Evolutionary conservation across 2,888 invertebrate species (phyloP).

Genomic region (Pogonocherus hispidulus): DNA sequence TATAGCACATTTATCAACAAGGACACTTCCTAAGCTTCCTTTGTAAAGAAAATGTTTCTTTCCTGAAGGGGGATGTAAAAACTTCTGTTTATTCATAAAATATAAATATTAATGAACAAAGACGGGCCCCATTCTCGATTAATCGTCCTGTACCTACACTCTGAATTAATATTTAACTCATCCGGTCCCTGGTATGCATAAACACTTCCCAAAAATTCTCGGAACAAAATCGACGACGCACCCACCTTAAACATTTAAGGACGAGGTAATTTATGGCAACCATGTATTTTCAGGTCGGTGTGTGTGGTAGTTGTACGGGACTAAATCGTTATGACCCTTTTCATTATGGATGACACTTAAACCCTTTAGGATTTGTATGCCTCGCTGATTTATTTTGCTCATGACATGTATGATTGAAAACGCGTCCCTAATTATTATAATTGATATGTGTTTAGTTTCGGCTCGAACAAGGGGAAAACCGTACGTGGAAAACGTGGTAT

Average conservation of each 20-base stretch:
- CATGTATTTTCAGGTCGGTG: slow-evolving; percentile 2
- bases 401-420: slow-evolving; percentile 20
- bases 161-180: too few species aligned
- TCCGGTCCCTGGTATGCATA: not conserved
- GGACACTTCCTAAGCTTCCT: too few species aligned
- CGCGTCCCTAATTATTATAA: slow-evolving; percentile 6
- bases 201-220: not conserved
- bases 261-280: slow-evolving; percentile 3
- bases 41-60: too few species aligned
- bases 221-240: not conserved
- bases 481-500: not conserved
- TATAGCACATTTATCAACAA: too few species aligned
- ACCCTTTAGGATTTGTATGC: slow-evolving; percentile 12
- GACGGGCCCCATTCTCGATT: not conserved
- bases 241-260: not conserved
- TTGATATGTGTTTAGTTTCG: slow-evolving; percentile 12
- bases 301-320: not conserved
- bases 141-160: too few species aligned
- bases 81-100: too few species aligned
- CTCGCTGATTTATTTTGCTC: slow-evolving; percentile 12
- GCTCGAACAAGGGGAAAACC: not conserved
- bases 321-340: slow-evolving; percentile 7
- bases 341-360: slow-evolving; percentile 12
- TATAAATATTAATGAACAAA: too few species aligned
- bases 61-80: too few species aligned